Conservation (phyloP, 2,888 invertebrate species). For the Halocaridina rubra region DNA sequence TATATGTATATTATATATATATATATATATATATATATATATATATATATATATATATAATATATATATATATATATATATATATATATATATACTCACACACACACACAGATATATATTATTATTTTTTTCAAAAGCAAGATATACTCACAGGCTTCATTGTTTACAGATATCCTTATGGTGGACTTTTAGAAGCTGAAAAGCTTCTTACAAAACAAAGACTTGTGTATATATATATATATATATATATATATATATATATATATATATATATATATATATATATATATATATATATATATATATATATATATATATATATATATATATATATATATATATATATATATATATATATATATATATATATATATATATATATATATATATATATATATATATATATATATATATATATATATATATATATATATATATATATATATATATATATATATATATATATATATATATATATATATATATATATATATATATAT, state of each 20-base stretch:
- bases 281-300: conserved; percentile 1
- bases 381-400: background rate
- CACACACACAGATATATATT: background rate
- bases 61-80: background rate
- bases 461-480: background rate
- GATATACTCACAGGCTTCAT: too few species aligned
- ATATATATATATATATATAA: conserved; percentile 8
- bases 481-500: conserved; percentile 1
- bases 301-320: background rate
- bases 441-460: background rate
- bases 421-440: conserved; percentile 8
- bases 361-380: background rate
- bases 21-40: background rate
- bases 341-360: conserved; percentile 1
- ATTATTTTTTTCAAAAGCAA: background rate
- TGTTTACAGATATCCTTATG: background rate
- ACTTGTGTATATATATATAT: background rate
- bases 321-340: background rate
- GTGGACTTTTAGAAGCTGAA: background rate
- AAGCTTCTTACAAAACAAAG: background rate
- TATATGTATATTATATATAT: background rate
- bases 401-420: conserved; percentile 1
- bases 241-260: conserved; percentile 5
- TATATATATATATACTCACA: background rate
- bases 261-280: conserved; percentile 1